phyloP scores from a whole-genome alignment of 2,888 invertebrate genomes.

The Siphlonurus alternatus region DNA sequence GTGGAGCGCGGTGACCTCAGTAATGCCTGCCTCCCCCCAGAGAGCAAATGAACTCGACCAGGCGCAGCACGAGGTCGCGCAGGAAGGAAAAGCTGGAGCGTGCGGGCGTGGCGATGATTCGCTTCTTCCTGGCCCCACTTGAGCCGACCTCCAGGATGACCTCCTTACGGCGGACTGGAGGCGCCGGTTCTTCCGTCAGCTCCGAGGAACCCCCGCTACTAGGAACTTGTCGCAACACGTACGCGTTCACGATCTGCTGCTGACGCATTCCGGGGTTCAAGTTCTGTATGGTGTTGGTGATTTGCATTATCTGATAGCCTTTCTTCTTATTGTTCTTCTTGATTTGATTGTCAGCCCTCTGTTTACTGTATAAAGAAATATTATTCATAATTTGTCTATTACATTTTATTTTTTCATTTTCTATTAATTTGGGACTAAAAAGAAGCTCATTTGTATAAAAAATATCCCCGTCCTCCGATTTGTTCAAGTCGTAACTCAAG shows the following conservation, averaged over 20 bases:
- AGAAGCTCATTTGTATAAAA: neutral
- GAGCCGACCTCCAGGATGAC: slow-evolving; percentile 4
- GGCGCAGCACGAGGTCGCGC: neutral
- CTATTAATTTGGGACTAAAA: no score
- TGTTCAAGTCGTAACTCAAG: neutral
- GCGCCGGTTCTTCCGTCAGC: neutral
- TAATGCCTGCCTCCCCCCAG: slow-evolving; percentile 20
- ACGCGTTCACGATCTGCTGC: neutral
- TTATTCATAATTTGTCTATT: neutral
- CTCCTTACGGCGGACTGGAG: slow-evolving; percentile 8
- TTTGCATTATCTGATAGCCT: neutral
- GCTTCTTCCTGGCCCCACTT: neutral
- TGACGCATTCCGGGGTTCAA: neutral
- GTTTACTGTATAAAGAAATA: neutral
- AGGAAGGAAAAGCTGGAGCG: neutral
- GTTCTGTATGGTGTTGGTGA: neutral
- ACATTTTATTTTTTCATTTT: neutral
- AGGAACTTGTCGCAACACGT: neutral
- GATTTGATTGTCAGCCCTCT: neutral
- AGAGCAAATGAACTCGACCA: slow-evolving; percentile 29
- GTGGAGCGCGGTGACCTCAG: no score
- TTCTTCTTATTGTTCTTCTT: neutral
- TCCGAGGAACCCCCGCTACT: neutral
- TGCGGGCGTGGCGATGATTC: neutral
- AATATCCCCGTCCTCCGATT: neutral